These are phyloP conservation scores for Leptobrachium leishanense DNA, from an alignment of 2,113 vertebrate species.

Conservation along the genomic window DNA sequence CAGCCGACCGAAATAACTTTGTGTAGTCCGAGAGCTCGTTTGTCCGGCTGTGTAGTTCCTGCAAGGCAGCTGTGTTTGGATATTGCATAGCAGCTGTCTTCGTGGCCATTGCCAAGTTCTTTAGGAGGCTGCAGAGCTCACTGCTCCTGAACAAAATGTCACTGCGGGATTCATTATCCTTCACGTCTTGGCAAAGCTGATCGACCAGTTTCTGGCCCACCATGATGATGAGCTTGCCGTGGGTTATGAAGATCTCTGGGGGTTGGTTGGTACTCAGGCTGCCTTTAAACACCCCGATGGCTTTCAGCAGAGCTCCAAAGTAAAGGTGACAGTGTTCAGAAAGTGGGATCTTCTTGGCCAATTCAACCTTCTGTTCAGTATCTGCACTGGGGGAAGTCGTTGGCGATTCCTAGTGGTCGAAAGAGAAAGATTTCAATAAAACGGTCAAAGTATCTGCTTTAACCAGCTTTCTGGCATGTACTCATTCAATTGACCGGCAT, in stretches of 20 bases:
- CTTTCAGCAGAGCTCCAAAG: conserved; percentile 86
- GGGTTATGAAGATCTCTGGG: conserved; percentile 83
- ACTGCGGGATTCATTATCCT: conserved; percentile 59
- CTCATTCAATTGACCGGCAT: too few relatives aligned
- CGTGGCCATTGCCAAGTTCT: conserved; percentile 85
- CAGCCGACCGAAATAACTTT: conserved; percentile 71
- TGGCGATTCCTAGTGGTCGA: conserved; percentile 48
- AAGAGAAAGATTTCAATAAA: neutral
- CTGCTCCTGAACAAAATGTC: conserved; percentile 78
- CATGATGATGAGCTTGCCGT: conserved; percentile 92
- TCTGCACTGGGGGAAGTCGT: conserved; percentile 14
- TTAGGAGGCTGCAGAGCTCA: conserved; percentile 85
- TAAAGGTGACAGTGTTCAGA: conserved; percentile 83
- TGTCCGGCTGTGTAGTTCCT: conserved; percentile 69
- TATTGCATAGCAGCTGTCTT: conserved; percentile 79
- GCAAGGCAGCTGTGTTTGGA: conserved; percentile 63
- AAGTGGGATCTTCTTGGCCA: conserved; percentile 53
- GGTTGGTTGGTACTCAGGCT: conserved; percentile 74
- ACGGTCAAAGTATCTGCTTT: neutral
- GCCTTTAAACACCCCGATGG: conserved; percentile 67
- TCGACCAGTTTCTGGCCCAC: conserved; percentile 91
- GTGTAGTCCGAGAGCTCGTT: conserved; percentile 71
- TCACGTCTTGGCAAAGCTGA: conserved; percentile 76
- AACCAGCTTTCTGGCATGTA: too few relatives aligned
- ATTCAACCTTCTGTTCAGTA: neutral